A percentile compares a stretch with the other conserved stretches of the same genome.
phyloP scores from a whole-genome alignment of 1,140 invertebrate genomes.

The Spodoptera frugiperda region DNA sequence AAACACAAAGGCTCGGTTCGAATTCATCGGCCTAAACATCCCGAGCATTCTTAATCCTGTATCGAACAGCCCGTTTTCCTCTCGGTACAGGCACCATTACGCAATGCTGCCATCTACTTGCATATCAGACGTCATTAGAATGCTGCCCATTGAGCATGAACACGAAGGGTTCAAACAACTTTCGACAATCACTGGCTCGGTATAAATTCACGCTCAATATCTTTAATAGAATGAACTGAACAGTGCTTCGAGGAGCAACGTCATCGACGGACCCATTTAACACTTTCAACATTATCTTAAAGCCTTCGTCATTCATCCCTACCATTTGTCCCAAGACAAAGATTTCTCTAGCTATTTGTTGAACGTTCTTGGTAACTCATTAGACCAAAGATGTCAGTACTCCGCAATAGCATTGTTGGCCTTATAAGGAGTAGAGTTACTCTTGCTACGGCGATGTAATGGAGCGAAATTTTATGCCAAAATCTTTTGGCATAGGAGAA shows the following conservation, averaged over 20 bases:
- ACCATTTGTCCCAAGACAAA: conserved; percentile 26
- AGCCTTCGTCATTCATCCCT: conserved; percentile 25
- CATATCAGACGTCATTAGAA: conserved; percentile 29
- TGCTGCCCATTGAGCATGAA: conserved; percentile 35
- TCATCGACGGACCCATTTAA: conserved; percentile 29
- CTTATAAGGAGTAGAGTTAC: conserved; percentile 17
- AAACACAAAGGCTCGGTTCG: not conserved
- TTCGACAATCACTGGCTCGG: conserved; percentile 23
- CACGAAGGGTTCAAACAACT: conserved; percentile 36
- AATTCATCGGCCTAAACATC: not conserved
- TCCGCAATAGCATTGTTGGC: conserved; percentile 27
- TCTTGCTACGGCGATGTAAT: conserved; percentile 15
- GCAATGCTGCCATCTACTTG: conserved; percentile 17
- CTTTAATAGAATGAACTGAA: conserved; percentile 29
- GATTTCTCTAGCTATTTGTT: conserved; percentile 27
- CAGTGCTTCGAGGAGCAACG: conserved; percentile 19
- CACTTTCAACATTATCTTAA: conserved; percentile 31
- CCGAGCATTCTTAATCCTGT: conserved; percentile 7
- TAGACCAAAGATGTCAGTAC: conserved; percentile 28
- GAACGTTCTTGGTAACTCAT: conserved; percentile 27
- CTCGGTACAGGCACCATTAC: conserved; percentile 12
- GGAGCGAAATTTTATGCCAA: not conserved
- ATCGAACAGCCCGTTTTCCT: conserved; percentile 7
- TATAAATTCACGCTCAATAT: conserved; percentile 36
- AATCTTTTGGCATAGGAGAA: not conserved